These are phyloP conservation scores for Scatophagus argus DNA, from an alignment of 2,113 vertebrate species.

Conservation along the genomic window DNA sequence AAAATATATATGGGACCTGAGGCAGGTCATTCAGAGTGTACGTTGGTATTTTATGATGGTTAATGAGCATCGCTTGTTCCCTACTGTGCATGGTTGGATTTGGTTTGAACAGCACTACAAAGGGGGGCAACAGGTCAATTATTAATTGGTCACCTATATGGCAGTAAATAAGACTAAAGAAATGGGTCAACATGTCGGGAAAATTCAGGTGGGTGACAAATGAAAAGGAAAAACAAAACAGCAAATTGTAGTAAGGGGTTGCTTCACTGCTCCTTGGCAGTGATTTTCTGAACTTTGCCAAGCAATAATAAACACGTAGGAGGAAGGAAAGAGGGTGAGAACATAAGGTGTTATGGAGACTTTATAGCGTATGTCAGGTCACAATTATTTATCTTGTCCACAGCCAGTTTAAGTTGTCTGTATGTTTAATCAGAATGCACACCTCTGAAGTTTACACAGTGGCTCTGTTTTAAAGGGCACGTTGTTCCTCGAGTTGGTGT, in stretches of 20 bases:
- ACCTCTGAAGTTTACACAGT: neutral
- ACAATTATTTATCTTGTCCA: neutral
- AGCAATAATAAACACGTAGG: no score
- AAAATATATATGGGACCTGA: neutral
- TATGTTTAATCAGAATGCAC: neutral
- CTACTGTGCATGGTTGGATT: neutral
- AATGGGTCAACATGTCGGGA: neutral
- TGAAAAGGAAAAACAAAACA: neutral
- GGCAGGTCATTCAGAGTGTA: neutral
- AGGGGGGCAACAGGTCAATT: neutral
- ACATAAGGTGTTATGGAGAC: neutral
- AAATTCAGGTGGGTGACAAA: neutral
- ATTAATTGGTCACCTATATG: neutral
- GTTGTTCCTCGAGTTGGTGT: neutral
- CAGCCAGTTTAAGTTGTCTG: neutral
- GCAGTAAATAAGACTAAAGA: neutral
- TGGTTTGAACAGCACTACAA: neutral
- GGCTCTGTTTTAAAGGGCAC: neutral
- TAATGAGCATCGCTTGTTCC: neutral
- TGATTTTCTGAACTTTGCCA: no score
- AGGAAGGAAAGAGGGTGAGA: no score
- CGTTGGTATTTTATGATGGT: neutral
- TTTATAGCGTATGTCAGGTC: neutral
- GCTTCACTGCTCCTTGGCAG: no score
- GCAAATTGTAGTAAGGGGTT: no score